These are phyloP conservation scores for Parauchenoglanis ngamensis DNA, from an alignment of 2,797 vertebrate species.

Conservation along the genomic window DNA sequence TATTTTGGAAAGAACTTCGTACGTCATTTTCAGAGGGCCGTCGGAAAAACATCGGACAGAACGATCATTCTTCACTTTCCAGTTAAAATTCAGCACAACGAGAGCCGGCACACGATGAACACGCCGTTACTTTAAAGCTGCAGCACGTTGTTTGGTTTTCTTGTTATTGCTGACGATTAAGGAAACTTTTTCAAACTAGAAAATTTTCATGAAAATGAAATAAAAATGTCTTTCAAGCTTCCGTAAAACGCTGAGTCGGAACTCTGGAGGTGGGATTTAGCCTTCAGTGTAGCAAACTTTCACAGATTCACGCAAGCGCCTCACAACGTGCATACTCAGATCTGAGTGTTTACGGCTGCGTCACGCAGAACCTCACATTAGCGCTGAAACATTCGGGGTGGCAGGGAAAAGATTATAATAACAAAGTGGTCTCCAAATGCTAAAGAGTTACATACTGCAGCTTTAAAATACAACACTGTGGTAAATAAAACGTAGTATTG, in stretches of 20 bases:
- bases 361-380: too few species aligned
- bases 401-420: neutral
- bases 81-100: neutral
- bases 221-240: neutral
- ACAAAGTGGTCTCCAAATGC: neutral
- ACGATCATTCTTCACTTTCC: neutral
- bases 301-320: neutral
- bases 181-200: neutral
- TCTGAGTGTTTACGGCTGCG: too few species aligned
- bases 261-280: neutral
- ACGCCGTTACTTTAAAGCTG: neutral
- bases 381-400: too few species aligned
- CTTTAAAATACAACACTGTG: conserved; percentile 1
- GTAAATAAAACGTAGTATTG: neutral
- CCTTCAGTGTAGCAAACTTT: neutral
- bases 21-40: neutral
- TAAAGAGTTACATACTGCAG: neutral
- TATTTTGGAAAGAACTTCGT: neutral
- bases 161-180: neutral
- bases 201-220: neutral
- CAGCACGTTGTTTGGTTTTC: neutral
- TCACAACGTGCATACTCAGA: neutral
- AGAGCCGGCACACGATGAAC: neutral
- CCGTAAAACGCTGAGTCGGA: neutral
- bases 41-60: neutral